These are phyloP conservation scores for Muscina levida DNA, from an alignment of 2,888 invertebrate species.

Conservation along the genomic window DNA sequence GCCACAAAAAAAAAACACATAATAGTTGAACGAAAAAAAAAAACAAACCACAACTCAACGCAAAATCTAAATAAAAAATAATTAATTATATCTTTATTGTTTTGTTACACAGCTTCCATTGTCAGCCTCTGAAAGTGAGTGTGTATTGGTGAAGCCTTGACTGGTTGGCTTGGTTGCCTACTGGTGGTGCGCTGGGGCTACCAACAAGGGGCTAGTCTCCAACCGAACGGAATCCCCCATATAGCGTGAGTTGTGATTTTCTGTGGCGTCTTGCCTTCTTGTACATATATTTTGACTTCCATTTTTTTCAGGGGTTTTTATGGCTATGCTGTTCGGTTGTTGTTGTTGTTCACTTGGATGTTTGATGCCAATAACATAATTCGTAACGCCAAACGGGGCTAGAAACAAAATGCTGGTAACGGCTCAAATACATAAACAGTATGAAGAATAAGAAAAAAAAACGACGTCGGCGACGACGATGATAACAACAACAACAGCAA, in stretches of 20 bases:
- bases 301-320: neutral
- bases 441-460: too few relatives aligned
- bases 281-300: constrained; percentile 3
- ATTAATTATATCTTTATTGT: constrained; percentile 60
- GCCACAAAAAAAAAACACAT: neutral
- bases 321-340: constrained; percentile 1
- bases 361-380: constrained; percentile 60
- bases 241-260: constrained; percentile 54
- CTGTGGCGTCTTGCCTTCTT: neutral
- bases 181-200: neutral
- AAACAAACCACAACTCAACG: constrained; percentile 25
- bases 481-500: constrained; percentile 21
- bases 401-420: constrained; percentile 9
- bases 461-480: too few relatives aligned
- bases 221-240: constrained; percentile 31
- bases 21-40: constrained; percentile 5
- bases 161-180: constrained; percentile 30
- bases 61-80: constrained; percentile 52
- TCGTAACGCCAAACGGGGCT: constrained; percentile 49
- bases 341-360: constrained; percentile 16
- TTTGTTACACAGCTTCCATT: constrained; percentile 29
- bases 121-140: neutral
- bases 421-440: neutral
- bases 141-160: constrained; percentile 15
- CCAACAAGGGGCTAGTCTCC: constrained; percentile 33